Conservation (phyloP, 2,113 vertebrate species). For the Xiphias gladius region DNA sequence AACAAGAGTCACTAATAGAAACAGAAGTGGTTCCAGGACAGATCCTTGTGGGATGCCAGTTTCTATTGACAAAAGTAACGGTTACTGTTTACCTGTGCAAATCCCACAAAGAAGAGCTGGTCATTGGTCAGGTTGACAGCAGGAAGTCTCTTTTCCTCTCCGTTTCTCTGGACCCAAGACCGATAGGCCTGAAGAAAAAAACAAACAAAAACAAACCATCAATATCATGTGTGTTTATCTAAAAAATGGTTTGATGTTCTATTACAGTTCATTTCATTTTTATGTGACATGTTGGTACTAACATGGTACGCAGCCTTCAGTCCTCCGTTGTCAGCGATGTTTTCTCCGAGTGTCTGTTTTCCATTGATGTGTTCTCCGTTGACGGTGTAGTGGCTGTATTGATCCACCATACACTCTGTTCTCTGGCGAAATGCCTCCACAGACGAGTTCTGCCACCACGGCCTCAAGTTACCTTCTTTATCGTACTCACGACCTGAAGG, state of each 20-base stretch:
- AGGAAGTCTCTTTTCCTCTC: conserved; percentile 92
- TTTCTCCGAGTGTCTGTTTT: conserved; percentile 95
- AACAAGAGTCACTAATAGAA: neutral
- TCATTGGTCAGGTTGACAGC: conserved; percentile 94
- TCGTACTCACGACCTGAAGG: conserved; percentile 93
- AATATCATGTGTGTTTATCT: neutral
- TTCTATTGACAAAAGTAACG: too few relatives aligned
- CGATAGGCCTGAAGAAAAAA: conserved; percentile 88
- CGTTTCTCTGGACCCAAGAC: conserved; percentile 89
- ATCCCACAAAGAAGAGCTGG: conserved; percentile 98
- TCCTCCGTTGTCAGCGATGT: conserved; percentile 96
- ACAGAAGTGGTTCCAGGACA: neutral
- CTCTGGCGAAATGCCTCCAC: conserved; percentile 93
- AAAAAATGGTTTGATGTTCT: neutral
- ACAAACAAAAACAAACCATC: neutral
- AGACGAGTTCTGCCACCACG: conserved; percentile 97
- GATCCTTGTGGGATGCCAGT: neutral
- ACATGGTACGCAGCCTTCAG: conserved; percentile 96
- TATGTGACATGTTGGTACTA: conserved; percentile 60
- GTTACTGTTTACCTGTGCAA: conserved; percentile 90
- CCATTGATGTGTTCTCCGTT: conserved; percentile 94
- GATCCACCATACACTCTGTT: conserved; percentile 94
- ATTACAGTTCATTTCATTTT: neutral
- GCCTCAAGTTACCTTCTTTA: conserved; percentile 94
- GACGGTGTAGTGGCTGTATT: conserved; percentile 90